Evolutionary conservation across 2,888 invertebrate genomes (phyloP), one percentile per base, ranked within the genome.

Genomic region (Dolichopus griseipennis): DNA sequence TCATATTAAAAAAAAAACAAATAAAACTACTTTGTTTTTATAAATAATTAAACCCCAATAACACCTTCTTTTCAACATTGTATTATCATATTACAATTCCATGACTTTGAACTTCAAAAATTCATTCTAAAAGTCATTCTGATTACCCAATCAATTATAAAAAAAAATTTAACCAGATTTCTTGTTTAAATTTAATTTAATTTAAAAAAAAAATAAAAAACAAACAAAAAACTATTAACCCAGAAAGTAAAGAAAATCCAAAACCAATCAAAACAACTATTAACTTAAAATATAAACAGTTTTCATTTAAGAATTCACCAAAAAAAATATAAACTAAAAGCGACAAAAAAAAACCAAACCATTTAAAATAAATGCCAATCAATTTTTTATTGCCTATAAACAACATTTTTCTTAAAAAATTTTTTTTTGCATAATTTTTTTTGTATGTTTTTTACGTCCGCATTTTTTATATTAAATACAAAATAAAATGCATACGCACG

Each of bases 401-500:
- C 52, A 52, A 52, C 52, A 52, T 6, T 41, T 41, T 41, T 41
- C 8, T 15, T 2, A n/a, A n/a, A n/a, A n/a, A n/a, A 41, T 41
- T 41, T 41, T 41, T 41, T 41, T 41, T 41, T 41, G 15, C 9
- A 41, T 41, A 12, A 6, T 41, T 41, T 27, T 27, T 27, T 27
- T 4, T 27, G 27, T 27, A 27, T 27, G 27, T 5, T 41, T 18
- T 12, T 52, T 52, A 52, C 52, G 52, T 52, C 52, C 52, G 52
- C 52, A n/a, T 52, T 18, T 27, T 37, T 10, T 1, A 37, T 37
- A 52, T 18, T 52, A 6, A 52, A 18, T 18, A 15, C 41, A 52
- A 52, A 52, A 52, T n/a, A n/a, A 52, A 52, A 52, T 52, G 52
- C 52, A 52, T 52, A 52, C 52, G 52, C 52, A 52, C n/a, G n/a